Conservation (phyloP, 2,888 invertebrate genomes). For the Matsumyia berberina region DNA sequence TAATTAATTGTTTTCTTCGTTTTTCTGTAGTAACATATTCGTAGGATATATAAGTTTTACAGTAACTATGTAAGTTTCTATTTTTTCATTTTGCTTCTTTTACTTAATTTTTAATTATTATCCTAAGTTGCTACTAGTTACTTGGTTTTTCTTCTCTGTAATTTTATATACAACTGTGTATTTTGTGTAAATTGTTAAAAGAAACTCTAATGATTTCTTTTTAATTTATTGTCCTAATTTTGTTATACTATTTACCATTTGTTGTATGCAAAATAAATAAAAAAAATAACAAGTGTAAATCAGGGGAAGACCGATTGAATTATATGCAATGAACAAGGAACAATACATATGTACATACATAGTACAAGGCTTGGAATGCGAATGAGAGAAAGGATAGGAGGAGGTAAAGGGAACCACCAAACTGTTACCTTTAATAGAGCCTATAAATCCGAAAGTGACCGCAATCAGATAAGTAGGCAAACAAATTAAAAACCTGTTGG, state of each 20-base stretch:
- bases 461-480: no score
- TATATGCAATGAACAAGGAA: no score
- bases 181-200: constrained; percentile 21
- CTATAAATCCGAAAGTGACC: no score
- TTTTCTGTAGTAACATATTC: constrained; percentile 39
- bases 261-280: no score
- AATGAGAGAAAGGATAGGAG: no score
- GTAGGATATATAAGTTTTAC: constrained; percentile 43
- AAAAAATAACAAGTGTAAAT: no score
- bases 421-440: no score
- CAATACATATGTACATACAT: no score
- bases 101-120: constrained; percentile 55
- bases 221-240: constrained; percentile 64
- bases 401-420: no score
- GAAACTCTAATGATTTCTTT: not conserved
- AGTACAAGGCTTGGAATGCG: no score
- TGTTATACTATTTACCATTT: not conserved
- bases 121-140: constrained; percentile 66
- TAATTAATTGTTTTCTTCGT: not conserved
- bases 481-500: no score
- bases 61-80: constrained; percentile 24
- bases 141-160: constrained; percentile 7
- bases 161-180: not conserved
- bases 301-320: no score
- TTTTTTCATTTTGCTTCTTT: not conserved